Evolutionary conservation across 2,797 vertebrate genomes (phyloP), one percentile per base, ranked within the genome.

Genomic region (Poecilia wingei): DNA sequence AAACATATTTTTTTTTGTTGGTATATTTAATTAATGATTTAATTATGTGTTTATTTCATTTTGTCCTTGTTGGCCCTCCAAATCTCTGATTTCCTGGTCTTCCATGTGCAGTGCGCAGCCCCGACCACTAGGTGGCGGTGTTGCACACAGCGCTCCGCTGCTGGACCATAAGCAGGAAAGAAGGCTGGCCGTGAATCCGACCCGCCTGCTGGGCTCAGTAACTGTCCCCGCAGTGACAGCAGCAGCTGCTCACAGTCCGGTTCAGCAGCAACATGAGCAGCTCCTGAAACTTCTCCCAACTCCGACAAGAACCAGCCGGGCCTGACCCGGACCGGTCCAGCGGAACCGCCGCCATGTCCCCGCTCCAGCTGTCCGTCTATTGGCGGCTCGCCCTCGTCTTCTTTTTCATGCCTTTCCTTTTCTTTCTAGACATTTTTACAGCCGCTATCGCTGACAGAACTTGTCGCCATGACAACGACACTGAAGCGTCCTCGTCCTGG

Each of bases 381-480:
- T 93, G 92, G 86, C 94, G 94, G 6, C 88, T 96, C 13, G 80
- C 89, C 0, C 85, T 96, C 3, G 33, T 92, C 59, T 94, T 94
- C 68, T 76, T 95, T 81, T 93, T 95, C 79, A 88, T 49, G 2
- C 76, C 95, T 0, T 94, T 95, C 39, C 87, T 95, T 5, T 96
- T 95, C 87, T 96, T 95, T 36, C 78, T 95, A 6, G 95, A 96
- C 82, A 89, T 95, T 28, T 95, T 95, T 74, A 76, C 86, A 0
- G 70, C 55, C 0, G 64, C 85, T 2, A 22, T 91, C 0, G 66
- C 85, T 18, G 64, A 39, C 0, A 41, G 46, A 2, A 79, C 82
- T 3, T 95, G 95, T 91, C 82, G 1, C 75, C 73, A 73, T 39
- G 79, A 64, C 64, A 87, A 88, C 80, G 36, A 0, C 6, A 81